A percentile compares a stretch with the other conserved stretches of the same genome.
Evolutionary conservation across 2,797 vertebrate genomes (phyloP).

Genomic region (Hafferia zeledoni): DNA sequence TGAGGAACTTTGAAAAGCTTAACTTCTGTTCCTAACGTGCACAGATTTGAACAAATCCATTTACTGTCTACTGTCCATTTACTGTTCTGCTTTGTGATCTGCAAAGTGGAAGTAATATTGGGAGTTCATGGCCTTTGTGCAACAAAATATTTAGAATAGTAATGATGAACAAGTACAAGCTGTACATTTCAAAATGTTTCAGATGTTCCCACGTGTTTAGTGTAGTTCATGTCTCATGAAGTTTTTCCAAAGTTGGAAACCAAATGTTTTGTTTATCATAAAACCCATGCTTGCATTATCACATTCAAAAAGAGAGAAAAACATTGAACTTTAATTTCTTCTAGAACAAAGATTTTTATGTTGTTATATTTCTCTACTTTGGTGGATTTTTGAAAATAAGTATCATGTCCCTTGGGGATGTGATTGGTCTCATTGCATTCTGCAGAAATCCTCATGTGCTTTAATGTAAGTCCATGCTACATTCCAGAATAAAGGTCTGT

Average conservation of each 20-base stretch:
- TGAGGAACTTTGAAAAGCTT: neutral
- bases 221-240: neutral
- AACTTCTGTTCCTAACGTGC: neutral
- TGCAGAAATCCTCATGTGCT: neutral
- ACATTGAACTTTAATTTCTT: neutral
- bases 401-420: neutral
- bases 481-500: neutral
- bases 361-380: neutral
- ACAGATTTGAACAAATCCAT: neutral
- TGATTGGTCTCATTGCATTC: neutral
- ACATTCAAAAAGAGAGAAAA: neutral
- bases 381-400: neutral
- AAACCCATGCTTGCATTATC: neutral
- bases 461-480: neutral
- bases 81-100: neutral
- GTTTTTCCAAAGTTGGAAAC: neutral
- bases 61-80: neutral
- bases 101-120: neutral
- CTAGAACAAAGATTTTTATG: neutral
- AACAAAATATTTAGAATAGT: slow-evolving; percentile 10
- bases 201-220: neutral
- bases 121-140: neutral
- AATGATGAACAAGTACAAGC: neutral
- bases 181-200: neutral
- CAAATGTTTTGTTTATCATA: neutral